phyloP scores from a whole-genome alignment of 1,140 invertebrate species.

The Drosophila athabasca region DNA sequence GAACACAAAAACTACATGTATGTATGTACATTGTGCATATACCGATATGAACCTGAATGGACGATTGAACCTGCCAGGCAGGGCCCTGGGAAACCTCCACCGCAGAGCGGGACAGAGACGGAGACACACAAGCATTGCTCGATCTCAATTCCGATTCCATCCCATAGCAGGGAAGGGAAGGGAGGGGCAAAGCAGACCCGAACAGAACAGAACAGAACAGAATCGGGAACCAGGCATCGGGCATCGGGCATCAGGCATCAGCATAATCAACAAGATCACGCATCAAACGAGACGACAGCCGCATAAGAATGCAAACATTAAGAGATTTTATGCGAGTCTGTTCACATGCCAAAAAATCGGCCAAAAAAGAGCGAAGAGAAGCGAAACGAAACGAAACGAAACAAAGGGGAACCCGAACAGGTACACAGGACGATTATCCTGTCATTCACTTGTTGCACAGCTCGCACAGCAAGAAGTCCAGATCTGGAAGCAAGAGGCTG shows the following conservation, averaged over 20 bases:
- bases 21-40: too few species aligned
- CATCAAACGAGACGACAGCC: conserved; percentile 80
- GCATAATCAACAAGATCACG: conserved; percentile 82
- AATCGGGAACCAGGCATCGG: too few species aligned
- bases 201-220: neutral
- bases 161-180: too few species aligned
- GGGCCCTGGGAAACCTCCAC: conserved; percentile 44
- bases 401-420: conserved; percentile 46
- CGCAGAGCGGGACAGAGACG: neutral
- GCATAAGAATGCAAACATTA: conserved; percentile 82
- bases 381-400: conserved; percentile 41
- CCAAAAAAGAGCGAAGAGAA: conserved; percentile 5
- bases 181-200: too few species aligned
- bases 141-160: conserved; percentile 26
- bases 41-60: conserved; percentile 16
- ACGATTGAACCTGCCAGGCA: conserved; percentile 7
- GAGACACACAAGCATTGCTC: conserved; percentile 13
- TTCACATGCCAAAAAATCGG: conserved; percentile 72
- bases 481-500: conserved; percentile 13
- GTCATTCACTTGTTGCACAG: conserved; percentile 80
- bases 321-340: conserved; percentile 79
- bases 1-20: conserved; percentile 14
- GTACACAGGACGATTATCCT: conserved; percentile 83
- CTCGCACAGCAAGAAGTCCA: conserved; percentile 39
- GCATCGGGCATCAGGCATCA: conserved; percentile 43